Base-by-base conservation (phyloP, 2,797 vertebrate species). In the Rachycentron canadum region DNA sequence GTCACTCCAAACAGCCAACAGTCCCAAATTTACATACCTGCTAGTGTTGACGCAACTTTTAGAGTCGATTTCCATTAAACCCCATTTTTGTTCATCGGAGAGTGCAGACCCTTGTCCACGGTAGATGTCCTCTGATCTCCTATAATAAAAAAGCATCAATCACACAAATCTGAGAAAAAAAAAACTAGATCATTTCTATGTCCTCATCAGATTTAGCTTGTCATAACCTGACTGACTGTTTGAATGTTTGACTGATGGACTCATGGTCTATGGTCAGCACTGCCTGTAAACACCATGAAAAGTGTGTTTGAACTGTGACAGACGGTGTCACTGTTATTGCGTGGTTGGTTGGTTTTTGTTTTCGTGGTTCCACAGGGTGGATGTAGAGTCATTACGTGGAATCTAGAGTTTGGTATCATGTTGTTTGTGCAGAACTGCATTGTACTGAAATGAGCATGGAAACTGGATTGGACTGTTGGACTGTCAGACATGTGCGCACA, bases 191-290 rank as follows among this genome's bases (percentile, higher is more conserved):
- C 19, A 19, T 43, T 43, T 43, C 41, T 43, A 7, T 10, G 10
- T 47, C 4, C 8, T n/a, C 19, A 13, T 13, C 40, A 19, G 19
- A 32, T 56, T 43, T 23, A 26, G 16, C 25, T 9, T 47, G 7
- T 59, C 21, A 74, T 47, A 52, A 61, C 38, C n/a, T 30, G 43
- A 65, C 52, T 17, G 57, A 34, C 59, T 28, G 61, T 13, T 19
- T 17, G 57, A 34, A 49, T 28, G 61, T 13, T 19, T 23, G 61
- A 64, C 60, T 43, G 28, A 55, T 49, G 38, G 38, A 58, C 14
- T 41, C 40, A 26, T 14, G 19, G 55, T 13, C 19, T 47, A 3
- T 10, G n/a, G n/a, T 12, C 2, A 52, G 11, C 25, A 11, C 23
- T 9, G 11, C 23, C 49, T 52, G 13, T 52, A 26, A 50, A 50